These are phyloP conservation scores for Bombus consobrinus DNA, from an alignment of 1,140 invertebrate species.

Conservation along the genomic window DNA sequence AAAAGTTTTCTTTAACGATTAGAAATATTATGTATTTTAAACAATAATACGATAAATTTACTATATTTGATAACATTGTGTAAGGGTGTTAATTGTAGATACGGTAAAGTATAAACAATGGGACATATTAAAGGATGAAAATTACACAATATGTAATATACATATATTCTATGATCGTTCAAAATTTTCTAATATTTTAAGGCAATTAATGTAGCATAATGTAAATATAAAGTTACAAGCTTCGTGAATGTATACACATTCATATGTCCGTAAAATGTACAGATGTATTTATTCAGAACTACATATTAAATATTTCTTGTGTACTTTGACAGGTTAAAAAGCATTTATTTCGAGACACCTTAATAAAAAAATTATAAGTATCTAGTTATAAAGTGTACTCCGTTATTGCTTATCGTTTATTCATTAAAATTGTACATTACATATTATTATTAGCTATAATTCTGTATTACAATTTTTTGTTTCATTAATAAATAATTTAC, in stretches of 20 bases:
- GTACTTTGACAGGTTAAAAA: conserved; percentile 53
- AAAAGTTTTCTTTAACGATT: background rate
- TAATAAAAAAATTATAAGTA: background rate
- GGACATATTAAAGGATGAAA: background rate
- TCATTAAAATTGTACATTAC: conserved; percentile 31
- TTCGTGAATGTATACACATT: conserved; percentile 55
- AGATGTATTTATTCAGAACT: conserved; percentile 63
- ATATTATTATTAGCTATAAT: conserved; percentile 15
- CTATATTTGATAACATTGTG: conserved; percentile 18
- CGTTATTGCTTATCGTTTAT: conserved; percentile 14
- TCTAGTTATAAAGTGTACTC: conserved; percentile 23
- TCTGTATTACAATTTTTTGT: conserved; percentile 56
- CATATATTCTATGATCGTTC: conserved; percentile 40
- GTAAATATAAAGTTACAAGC: conserved; percentile 57
- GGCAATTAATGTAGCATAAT: conserved; percentile 56
- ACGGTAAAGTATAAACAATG: conserved; percentile 3
- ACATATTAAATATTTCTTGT: conserved; percentile 60
- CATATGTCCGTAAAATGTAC: conserved; percentile 55
- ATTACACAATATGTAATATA: conserved; percentile 39
- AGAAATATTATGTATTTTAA: conserved; percentile 15
- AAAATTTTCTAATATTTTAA: conserved; percentile 51
- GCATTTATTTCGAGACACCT: conserved; percentile 56
- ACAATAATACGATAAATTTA: conserved; percentile 2
- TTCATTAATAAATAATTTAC: conserved; percentile 66
- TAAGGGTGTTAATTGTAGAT: conserved; percentile 32